Evolutionary conservation across 1,140 invertebrate genomes (phyloP).

Genomic region (Zaprionus lachaisei): DNA sequence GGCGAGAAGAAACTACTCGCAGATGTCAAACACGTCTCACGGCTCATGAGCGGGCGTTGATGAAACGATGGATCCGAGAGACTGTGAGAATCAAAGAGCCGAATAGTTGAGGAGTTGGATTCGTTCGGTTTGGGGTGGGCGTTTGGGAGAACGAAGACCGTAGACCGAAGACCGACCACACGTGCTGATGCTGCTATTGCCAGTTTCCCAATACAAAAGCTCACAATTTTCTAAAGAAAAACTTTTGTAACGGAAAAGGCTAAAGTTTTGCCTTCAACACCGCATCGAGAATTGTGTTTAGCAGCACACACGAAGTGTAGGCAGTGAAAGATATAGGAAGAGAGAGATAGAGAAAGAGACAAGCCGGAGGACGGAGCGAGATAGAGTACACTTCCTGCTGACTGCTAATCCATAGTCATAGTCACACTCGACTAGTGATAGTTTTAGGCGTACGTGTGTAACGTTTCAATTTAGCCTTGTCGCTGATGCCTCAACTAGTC

Average conservation of each 20-base stretch:
- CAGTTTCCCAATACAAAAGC: constrained; percentile 72
- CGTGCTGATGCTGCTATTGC: constrained; percentile 51
- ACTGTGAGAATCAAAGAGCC: constrained; percentile 26
- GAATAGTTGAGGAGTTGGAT: constrained; percentile 6
- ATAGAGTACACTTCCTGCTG: constrained; percentile 51
- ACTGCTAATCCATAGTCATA: constrained; percentile 76
- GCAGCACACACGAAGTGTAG: constrained; percentile 58
- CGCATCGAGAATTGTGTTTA: constrained; percentile 80
- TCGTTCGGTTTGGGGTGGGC: constrained; percentile 24
- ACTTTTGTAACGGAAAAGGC: constrained; percentile 82
- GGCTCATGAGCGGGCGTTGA: constrained; percentile 76
- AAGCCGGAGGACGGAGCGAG: not conserved
- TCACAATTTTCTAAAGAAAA: constrained; percentile 81
- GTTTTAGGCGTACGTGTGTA: constrained; percentile 82
- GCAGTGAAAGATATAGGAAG: constrained; percentile 30
- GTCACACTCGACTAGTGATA: constrained; percentile 79
- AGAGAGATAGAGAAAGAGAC: not conserved
- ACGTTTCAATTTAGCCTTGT: constrained; percentile 74
- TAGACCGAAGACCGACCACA: constrained; percentile 44
- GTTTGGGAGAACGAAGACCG: constrained; percentile 5
- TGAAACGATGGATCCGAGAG: constrained; percentile 17
- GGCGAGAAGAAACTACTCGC: constrained; percentile 58
- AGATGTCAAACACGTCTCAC: constrained; percentile 76
- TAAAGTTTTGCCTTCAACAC: constrained; percentile 80
- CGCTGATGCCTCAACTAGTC: not conserved